phyloP scores from a whole-genome alignment of 2,113 vertebrate genomes.

The Dromaius novaehollandiae region DNA sequence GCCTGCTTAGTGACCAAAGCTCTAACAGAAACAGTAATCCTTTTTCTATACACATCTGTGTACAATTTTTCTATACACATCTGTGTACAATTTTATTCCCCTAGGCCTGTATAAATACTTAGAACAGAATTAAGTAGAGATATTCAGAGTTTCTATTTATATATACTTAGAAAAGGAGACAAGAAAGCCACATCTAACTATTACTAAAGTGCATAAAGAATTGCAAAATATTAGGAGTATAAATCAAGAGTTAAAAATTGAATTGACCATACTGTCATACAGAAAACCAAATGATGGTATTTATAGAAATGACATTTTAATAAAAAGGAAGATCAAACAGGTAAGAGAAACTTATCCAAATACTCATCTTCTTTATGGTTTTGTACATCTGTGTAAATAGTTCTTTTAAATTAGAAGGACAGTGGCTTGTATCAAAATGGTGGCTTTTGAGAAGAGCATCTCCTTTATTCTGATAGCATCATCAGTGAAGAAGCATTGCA shows the following conservation, averaged over 20 bases:
- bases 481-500: not conserved
- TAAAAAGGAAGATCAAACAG: not conserved
- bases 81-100: not conserved
- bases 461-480: not conserved
- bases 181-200: not conserved
- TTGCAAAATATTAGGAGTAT: not conserved
- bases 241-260: not conserved
- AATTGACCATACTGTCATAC: not conserved
- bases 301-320: not conserved
- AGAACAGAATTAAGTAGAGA: not conserved
- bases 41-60: not conserved
- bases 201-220: not conserved
- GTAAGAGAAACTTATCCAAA: not conserved
- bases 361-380: not conserved
- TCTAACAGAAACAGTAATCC: not conserved
- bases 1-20: not conserved
- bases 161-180: not conserved
- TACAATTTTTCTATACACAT: not conserved
- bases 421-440: not conserved
- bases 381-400: not conserved
- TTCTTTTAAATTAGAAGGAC: not conserved
- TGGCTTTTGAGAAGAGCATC: not conserved
- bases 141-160: not conserved
- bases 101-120: not conserved
- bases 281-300: not conserved